These are phyloP conservation scores for Papilio protenor DNA, from an alignment of 2,888 invertebrate species.

Conservation along the genomic window DNA sequence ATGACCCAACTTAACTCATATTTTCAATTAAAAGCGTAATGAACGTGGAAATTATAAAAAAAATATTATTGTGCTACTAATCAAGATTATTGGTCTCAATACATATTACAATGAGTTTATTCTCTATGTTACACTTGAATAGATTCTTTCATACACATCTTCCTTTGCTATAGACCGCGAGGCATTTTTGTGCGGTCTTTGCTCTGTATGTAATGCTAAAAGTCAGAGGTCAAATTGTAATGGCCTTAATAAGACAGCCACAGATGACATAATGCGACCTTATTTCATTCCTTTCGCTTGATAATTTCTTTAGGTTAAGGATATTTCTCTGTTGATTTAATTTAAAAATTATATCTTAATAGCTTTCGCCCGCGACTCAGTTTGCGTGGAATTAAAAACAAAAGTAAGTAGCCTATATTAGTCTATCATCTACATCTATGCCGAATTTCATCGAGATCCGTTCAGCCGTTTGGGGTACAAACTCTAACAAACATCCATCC, in stretches of 20 bases:
- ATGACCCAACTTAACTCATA: no score
- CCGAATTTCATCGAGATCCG: no score
- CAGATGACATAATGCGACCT: background rate
- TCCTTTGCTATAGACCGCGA: background rate
- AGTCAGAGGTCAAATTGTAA: conserved; percentile 3
- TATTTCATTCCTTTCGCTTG: background rate
- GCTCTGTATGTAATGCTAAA: background rate
- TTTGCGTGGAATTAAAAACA: no score
- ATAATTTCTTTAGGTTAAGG: background rate
- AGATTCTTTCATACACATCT: conserved; percentile 16
- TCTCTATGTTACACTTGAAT: background rate
- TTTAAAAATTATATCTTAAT: no score
- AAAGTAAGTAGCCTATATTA: no score
- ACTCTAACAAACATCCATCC: no score
- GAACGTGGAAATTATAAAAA: background rate
- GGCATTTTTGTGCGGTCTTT: conserved; percentile 14
- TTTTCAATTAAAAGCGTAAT: background rate
- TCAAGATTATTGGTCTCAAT: background rate
- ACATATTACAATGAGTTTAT: background rate
- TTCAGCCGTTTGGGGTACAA: no score
- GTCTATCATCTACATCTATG: no score
- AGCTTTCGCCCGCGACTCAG: no score
- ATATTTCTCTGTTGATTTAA: background rate
- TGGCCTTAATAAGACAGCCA: background rate
- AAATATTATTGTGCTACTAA: background rate